Evolutionary conservation across 2,113 vertebrate genomes (phyloP), one percentile per base, ranked within the genome.

Genomic region (Arothron firmamentum): DNA sequence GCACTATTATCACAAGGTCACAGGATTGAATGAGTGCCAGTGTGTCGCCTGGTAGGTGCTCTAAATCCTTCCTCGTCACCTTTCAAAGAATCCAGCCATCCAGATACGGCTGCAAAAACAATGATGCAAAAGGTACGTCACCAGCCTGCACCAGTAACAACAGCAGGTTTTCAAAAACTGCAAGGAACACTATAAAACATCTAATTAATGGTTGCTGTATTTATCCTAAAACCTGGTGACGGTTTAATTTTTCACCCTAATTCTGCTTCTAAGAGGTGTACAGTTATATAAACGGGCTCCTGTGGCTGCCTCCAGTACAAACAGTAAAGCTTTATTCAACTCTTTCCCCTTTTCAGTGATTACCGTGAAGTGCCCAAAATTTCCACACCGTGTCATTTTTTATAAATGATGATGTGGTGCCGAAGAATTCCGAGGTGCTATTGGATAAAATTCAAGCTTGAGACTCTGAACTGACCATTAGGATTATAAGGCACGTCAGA

Each of bases 281-380:
- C 13, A 67, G 52, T 80, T 88, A 79, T 81, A 70, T 72, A 80
- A 87, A 83, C 81, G 77, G 20, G 57, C 69, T 56, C 59, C 50
- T 59, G 47, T 15, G 23, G 45, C 18, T n/a, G 62, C 72, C 67
- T 52, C 55, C 53, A 54, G 52, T 20, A 62, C 52, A 78, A 73
- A 59, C 20, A 18, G 46, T 43, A 21, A 65, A 52, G 65, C 67
- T 75, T 66, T 52, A 62, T 48, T 57, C 19, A 71, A 73, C 42
- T 53, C 56, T 74, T 74, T 71, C 62, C 18, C 31, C 34, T 64
- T 61, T 50, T 60, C 61, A 23, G 14, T 21, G 70, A 72, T 73
- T 67, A 47, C 45, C 4, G 4, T n/a, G 6, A 16, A 16, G 15
- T 17, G 15, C 15, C 45, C 45, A n/a, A 17, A 47, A n/a, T n/a